A percentile compares a stretch with the other conserved stretches of the same genome.
phyloP scores from a whole-genome alignment of 2,888 invertebrate species.

The Himalopsyche japonica region DNA sequence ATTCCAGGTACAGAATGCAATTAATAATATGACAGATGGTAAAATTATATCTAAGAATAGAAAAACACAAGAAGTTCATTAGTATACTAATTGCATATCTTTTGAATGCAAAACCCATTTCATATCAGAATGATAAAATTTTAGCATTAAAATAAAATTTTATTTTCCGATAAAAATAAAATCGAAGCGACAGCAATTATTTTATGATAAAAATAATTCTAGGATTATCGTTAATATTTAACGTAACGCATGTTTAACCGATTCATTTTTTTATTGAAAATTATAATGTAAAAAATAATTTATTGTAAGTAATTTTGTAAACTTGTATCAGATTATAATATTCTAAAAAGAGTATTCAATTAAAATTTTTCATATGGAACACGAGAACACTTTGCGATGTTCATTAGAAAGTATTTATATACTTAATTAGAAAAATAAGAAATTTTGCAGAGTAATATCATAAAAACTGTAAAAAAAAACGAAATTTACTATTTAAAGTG shows the following conservation, averaged over 20 bases:
- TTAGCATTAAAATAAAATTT: not conserved
- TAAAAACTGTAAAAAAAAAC: no score
- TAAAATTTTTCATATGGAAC: no score
- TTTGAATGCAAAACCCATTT: not conserved
- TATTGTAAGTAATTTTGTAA: no score
- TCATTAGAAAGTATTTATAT: no score
- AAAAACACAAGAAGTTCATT: not conserved
- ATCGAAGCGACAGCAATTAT: not conserved
- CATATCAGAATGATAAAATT: not conserved
- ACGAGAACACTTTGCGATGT: no score
- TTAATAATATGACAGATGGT: not conserved
- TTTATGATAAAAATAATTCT: not conserved
- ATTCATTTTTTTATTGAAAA: no score
- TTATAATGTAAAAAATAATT: no score
- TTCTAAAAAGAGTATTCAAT: no score
- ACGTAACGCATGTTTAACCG: not conserved
- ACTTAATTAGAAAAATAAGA: no score
- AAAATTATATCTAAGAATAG: not conserved
- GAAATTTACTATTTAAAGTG: no score
- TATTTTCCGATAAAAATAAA: not conserved
- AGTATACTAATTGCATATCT: not conserved
- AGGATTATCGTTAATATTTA: not conserved
- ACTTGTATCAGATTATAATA: no score
- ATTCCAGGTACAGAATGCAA: not conserved
- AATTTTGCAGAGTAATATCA: no score